Evolutionary conservation across 1,140 invertebrate genomes (phyloP).

Genomic region (Limonius californicus): DNA sequence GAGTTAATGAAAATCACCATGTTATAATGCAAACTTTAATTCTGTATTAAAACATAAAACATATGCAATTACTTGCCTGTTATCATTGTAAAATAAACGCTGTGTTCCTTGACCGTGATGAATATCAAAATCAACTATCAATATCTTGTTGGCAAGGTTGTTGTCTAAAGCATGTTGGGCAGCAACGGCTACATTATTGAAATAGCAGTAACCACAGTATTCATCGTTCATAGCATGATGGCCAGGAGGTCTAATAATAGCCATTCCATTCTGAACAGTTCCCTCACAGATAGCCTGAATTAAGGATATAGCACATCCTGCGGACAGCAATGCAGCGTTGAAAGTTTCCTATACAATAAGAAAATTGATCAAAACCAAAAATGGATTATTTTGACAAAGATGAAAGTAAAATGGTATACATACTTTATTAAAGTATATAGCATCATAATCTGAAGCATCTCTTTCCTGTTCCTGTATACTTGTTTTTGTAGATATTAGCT

Average conservation of each 20-base stretch:
- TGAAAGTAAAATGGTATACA: conserved; percentile 42
- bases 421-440: conserved; percentile 83
- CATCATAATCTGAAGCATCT: conserved; percentile 74
- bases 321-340: conserved; percentile 68
- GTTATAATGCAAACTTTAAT: conserved; percentile 1
- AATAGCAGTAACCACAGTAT: conserved; percentile 92
- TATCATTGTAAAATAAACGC: conserved; percentile 90
- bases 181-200: conserved; percentile 95
- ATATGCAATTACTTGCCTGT: conserved; percentile 58
- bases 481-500: background rate
- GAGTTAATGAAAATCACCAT: background rate
- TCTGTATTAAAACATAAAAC: no score
- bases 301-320: conserved; percentile 77
- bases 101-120: conserved; percentile 96
- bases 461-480: conserved; percentile 37
- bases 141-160: conserved; percentile 59
- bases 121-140: conserved; percentile 97
- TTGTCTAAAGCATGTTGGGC: conserved; percentile 74
- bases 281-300: conserved; percentile 67
- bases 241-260: conserved; percentile 82
- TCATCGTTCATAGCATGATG: conserved; percentile 93
- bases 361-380: background rate
- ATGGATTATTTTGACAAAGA: background rate
- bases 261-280: conserved; percentile 81
- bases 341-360: conserved; percentile 69